Base-by-base conservation (phyloP, 1,140 invertebrate genomes). In the Hyposmocoma kahamanoa region DNA sequence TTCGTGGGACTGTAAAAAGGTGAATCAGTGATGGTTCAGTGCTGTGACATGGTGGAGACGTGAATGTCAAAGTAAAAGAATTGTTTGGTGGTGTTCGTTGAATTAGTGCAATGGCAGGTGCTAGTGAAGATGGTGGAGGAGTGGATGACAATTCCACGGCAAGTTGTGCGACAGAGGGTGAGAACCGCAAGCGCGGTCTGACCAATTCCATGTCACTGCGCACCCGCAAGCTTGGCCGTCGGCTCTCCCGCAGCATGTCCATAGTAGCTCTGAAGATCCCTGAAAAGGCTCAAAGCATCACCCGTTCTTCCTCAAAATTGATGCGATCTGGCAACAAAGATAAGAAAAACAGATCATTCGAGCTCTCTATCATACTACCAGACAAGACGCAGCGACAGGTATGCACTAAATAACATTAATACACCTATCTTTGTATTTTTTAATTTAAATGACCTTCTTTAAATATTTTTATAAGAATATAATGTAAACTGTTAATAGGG, bases 321-420 rank as follows among this genome's bases (percentile, higher is more conserved):
- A 75, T 72, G 65, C 50, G 67, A 28, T 64, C 80, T 21, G 71
- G 63, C 10, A 70, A 62, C 43, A 63, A 71, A 0, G 83, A 85
- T 53, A 80, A 82, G 60, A 78, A 83, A 44, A 76, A 67, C 50
- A 70, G 80, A 47, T 65, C 80, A 2, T 87, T 88, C 51, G 87
- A 89, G 36, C 67, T 89, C 0, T 87, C 87, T 2, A 76, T 88
- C 22, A 89, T 89, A 53, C 79, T 88, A 10, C 88, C 88, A 3
- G 88, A 89, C 50, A 89, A 89, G 73, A 87, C 86, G 8, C 88
- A 89, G 55, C 84, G 79, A 84, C 87, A 88, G 78, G 88, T 89
- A 79, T 71, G 66, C 11, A 13, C 3, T n/a, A n/a, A n/a, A n/a
- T n/a, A n/a, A n/a, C n/a, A n/a, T n/a, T n/a, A n/a, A n/a, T n/a